Percentiles rank a stretch among this genome's conserved stretches.
phyloP scores from a whole-genome alignment of 2,797 vertebrate genomes.

The Phylloscopus collybita region DNA sequence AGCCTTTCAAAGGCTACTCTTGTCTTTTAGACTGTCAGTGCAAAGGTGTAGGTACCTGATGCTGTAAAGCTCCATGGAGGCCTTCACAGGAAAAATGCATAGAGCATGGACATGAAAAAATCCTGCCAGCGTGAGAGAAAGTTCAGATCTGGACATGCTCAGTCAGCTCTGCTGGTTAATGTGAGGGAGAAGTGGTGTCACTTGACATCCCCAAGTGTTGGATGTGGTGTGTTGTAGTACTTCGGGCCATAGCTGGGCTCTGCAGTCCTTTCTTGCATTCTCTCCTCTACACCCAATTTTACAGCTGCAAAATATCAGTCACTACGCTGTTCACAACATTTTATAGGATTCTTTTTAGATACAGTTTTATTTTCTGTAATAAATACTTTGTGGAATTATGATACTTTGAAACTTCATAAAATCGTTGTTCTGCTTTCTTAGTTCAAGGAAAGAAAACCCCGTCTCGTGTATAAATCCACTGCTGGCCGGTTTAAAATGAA shows the following conservation, averaged over 20 bases:
- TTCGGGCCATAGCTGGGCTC: rapidly evolving
- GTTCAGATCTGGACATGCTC: neutral
- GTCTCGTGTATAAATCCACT: neutral
- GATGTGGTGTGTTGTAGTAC: neutral
- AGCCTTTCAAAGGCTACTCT: neutral
- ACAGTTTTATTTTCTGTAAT: neutral
- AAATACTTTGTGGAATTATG: neutral
- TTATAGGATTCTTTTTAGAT: neutral
- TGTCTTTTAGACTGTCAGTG: neutral
- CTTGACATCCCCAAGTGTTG: neutral
- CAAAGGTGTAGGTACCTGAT: rapidly evolving
- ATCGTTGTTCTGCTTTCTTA: neutral
- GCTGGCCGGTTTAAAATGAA: neutral
- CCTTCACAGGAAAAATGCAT: neutral
- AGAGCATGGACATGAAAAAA: neutral
- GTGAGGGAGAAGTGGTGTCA: neutral
- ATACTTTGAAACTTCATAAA: neutral
- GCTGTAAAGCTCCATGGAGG: neutral
- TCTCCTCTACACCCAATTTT: neutral
- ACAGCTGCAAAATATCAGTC: neutral
- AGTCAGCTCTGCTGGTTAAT: neutral
- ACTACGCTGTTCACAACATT: neutral
- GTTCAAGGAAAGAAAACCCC: neutral
- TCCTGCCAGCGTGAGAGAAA: neutral
- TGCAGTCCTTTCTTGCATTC: neutral